Percentiles rank a stretch among this genome's conserved stretches.
Evolutionary conservation across 1,140 invertebrate genomes (phyloP).

Genomic region (Lordiphosa clarofinis): DNA sequence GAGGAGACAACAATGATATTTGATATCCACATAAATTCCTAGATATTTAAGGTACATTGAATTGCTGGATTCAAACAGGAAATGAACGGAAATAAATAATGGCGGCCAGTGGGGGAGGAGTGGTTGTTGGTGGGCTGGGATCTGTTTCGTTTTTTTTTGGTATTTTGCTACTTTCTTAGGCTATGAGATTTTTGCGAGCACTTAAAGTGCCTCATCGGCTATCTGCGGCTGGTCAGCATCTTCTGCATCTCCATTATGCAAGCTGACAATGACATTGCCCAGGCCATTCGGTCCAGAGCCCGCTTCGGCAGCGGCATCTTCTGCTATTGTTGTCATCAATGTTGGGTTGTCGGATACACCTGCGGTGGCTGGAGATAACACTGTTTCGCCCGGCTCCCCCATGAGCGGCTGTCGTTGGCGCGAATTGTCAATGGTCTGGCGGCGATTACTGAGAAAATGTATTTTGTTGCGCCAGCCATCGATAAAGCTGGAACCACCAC

Average conservation of each 20-base stretch:
- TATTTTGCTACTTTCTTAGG: slow-evolving; percentile 34
- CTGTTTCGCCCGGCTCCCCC: slow-evolving; percentile 56
- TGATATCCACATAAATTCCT: slow-evolving; percentile 74
- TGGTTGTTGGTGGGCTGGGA: slow-evolving; percentile 20
- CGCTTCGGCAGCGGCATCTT: slow-evolving; percentile 39
- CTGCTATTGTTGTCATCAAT: slow-evolving; percentile 61
- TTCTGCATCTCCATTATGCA: slow-evolving; percentile 29
- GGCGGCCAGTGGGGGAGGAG: too few relatives aligned
- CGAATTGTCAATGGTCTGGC: slow-evolving; percentile 62
- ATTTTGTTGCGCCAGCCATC: slow-evolving; percentile 62
- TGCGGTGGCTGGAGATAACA: slow-evolving; percentile 2
- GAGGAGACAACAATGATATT: slow-evolving; percentile 69
- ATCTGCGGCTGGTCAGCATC: slow-evolving; percentile 42
- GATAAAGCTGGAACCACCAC: slow-evolving; percentile 34
- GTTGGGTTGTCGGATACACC: slow-evolving; percentile 24
- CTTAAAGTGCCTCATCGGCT: slow-evolving; percentile 73
- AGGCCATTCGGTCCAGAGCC: slow-evolving; percentile 12
- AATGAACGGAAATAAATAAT: too few relatives aligned
- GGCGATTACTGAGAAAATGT: slow-evolving; percentile 58
- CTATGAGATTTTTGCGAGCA: slow-evolving; percentile 62
- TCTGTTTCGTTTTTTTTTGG: too few relatives aligned
- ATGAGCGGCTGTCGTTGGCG: slow-evolving; percentile 72
- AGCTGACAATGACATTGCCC: slow-evolving; percentile 59
- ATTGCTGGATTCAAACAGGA: too few relatives aligned
- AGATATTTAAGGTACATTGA: slow-evolving; percentile 23